Evolutionary conservation across 2,113 vertebrate species (phyloP).

Genomic region (Myodes glareolus): DNA sequence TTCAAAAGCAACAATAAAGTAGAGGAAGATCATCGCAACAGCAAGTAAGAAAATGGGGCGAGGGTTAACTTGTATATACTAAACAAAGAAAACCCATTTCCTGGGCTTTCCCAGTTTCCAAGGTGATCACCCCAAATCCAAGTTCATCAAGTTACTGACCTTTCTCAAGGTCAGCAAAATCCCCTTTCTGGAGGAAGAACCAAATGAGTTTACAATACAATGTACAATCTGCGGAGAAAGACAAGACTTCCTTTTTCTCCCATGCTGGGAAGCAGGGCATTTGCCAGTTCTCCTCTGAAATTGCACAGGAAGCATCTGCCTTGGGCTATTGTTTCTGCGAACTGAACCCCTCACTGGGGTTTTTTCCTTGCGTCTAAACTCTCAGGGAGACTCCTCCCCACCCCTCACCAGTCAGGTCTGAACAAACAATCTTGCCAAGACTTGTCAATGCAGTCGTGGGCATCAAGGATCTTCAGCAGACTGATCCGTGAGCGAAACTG

Average conservation of each 20-base stretch:
- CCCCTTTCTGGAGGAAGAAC: not conserved
- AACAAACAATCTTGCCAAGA: not conserved
- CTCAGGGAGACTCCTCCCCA: not conserved
- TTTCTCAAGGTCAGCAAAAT: not conserved
- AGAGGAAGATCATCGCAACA: not conserved
- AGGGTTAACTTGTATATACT: not conserved
- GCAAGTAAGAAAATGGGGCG: not conserved
- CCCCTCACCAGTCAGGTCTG: not conserved
- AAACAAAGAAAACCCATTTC: not conserved
- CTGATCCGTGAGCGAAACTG: rapidly evolving
- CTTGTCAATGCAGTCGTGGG: not conserved
- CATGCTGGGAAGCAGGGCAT: not conserved
- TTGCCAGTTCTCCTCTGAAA: not conserved
- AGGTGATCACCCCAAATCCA: not conserved
- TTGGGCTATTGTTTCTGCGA: not conserved
- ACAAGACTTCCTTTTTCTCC: not conserved
- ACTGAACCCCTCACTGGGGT: not conserved
- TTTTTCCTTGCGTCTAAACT: not conserved
- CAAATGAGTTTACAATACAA: not conserved
- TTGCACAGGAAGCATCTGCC: not conserved
- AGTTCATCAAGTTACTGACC: not conserved
- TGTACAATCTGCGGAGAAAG: not conserved
- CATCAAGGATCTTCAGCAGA: not conserved
- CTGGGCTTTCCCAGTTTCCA: not conserved
- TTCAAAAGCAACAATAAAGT: not conserved